Evolutionary conservation across 2,888 invertebrate species (phyloP), one percentile per base, ranked within the genome.

Genomic region (Amphipyra tragopoginis): DNA sequence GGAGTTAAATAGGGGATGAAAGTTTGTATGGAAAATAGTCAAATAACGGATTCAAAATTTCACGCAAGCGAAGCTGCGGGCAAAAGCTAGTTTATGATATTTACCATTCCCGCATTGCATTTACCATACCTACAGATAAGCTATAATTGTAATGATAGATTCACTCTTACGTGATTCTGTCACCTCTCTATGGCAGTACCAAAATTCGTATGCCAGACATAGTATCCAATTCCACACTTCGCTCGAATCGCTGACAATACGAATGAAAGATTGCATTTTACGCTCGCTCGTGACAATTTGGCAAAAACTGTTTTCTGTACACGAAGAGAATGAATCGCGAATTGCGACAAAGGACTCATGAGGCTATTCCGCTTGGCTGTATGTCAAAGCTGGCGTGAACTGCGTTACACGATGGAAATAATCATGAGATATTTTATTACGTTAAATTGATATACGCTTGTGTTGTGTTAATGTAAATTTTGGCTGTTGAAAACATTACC

Each of bases 341-440:
- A 33, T 44, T 10, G 40, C 36, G 51, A 75, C 72, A 72, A 75
- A 81, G 62, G 56, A 66, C 58, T 69, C 62, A 59, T 58, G 69
- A 64, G 29, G 38, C 68, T 40, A 74, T 81, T 80, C 77, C 82
- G 75, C 76, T 61, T 65, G 60, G 73, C 64, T 80, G 81, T 74
- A 69, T 83, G 81, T 82, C 82, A 85, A 85, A 83, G 82, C 80
- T 79, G 50, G 64, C 75, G 73, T 81, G 65, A 73, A 52, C 33
- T 62, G 52, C 34, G 26, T 64, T 62, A 59, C 59, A 45, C 48
- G 48, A 21, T 51, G 44, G 15, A 64, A 61, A 69, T 62, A 56
- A 67, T 52, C 33, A 56, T 42, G 33, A 38, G 21, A 52, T 45
- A 59, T 50, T 60, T 53, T 57, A 53, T 53, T 57, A 44, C 57